Evolutionary conservation across 2,797 vertebrate species (phyloP).

Genomic region (Scarus forsteni): DNA sequence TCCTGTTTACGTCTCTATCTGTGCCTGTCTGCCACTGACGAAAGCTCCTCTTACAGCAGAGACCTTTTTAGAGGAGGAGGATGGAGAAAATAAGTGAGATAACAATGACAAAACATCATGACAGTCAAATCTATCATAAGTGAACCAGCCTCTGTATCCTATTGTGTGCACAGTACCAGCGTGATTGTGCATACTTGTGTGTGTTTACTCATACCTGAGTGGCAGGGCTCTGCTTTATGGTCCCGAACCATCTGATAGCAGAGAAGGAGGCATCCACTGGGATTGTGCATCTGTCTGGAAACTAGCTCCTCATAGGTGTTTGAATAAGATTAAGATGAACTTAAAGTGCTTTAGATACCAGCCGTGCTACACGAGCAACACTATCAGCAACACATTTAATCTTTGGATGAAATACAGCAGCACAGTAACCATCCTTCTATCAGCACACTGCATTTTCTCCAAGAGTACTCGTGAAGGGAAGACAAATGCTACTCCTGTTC

Average conservation of each 20-base stretch:
- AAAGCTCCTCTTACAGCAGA: background rate
- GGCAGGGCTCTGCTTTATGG: conserved; percentile 40
- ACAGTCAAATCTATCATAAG: conserved; percentile 33
- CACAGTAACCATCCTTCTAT: conserved; percentile 30
- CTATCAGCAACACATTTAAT: conserved; percentile 61
- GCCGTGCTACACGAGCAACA: conserved; percentile 30
- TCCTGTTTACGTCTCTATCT: background rate
- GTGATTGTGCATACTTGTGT: conserved; percentile 18
- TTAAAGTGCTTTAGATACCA: conserved; percentile 54
- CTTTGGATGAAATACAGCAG: conserved; percentile 46
- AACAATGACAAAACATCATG: conserved; percentile 42
- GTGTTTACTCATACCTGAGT: conserved; percentile 32
- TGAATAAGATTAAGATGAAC: conserved; percentile 55
- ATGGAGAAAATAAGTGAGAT: conserved; percentile 24
- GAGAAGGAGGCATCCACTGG: conserved; percentile 27
- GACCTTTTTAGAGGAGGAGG: conserved; percentile 19
- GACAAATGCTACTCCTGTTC: conserved; percentile 18
- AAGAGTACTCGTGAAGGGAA: conserved; percentile 8
- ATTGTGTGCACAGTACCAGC: conserved; percentile 13
- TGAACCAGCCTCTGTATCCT: conserved; percentile 26
- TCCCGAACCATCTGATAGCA: conserved; percentile 42
- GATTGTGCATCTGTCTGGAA: conserved; percentile 50
- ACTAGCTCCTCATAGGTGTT: conserved; percentile 44
- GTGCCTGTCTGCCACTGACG: background rate
- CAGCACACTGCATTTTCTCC: conserved; percentile 24